Evolutionary conservation across 53 echinoderm and acorn worm genomes (phyloP).

Genomic region (Henricia sp.): DNA sequence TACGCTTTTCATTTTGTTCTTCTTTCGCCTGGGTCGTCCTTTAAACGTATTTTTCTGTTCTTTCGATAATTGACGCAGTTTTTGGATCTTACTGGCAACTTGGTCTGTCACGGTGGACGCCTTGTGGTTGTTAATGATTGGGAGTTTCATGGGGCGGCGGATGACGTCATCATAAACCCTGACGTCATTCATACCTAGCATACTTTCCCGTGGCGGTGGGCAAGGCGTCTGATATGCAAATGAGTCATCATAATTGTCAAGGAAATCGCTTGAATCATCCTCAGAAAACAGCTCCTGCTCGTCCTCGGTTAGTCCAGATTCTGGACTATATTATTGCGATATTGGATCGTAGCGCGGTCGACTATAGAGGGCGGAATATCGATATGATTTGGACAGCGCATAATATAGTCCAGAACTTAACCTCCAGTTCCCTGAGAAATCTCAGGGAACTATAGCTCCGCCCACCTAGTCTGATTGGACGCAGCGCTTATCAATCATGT

Average conservation of each 20-base stretch:
- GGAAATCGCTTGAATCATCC: too few species aligned
- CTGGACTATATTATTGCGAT: too few species aligned
- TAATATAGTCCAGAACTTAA: too few species aligned
- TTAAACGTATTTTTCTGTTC: neutral
- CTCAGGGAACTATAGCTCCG: too few species aligned
- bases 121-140: neutral
- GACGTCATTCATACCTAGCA: constrained; percentile 13
- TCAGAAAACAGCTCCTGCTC: too few species aligned
- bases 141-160: neutral
- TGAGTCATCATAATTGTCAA: constrained; percentile 18
- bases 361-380: too few species aligned
- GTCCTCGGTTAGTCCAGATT: too few species aligned
- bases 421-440: too few species aligned
- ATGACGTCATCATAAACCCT: constrained; percentile 4
- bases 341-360: too few species aligned
- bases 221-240: constrained; percentile 48
- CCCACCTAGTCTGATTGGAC: too few species aligned
- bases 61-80: constrained; percentile 8
- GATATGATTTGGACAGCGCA: too few species aligned
- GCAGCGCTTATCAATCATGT: too few species aligned
- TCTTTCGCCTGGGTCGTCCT: neutral
- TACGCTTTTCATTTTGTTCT: neutral
- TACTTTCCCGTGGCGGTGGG: constrained; percentile 51
- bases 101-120: neutral
- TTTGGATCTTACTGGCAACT: constrained; percentile 6